These are phyloP conservation scores for Thamnophis sirtalis DNA, from an alignment of 2,113 vertebrate species.

Conservation along the genomic window DNA sequence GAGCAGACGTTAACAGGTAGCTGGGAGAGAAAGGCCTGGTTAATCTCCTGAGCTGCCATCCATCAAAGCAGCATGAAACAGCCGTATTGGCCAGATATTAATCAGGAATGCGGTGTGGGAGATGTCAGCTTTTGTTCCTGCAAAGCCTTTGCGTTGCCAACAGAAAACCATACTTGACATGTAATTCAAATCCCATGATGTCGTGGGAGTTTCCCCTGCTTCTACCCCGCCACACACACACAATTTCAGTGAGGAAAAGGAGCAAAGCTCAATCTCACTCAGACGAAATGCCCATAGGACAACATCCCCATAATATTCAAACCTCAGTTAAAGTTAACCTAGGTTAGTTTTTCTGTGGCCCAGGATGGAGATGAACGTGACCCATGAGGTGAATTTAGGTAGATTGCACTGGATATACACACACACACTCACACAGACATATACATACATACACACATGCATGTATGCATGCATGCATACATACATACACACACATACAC, in stretches of 20 bases:
- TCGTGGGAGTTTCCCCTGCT: neutral
- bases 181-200: constrained; percentile 60
- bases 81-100: constrained; percentile 45
- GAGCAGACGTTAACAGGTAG: constrained; percentile 52
- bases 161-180: constrained; percentile 64
- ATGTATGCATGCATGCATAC: no score
- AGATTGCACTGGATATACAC: no score
- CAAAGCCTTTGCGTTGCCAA: constrained; percentile 53
- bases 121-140: constrained; percentile 53
- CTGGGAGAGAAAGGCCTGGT: constrained; percentile 35
- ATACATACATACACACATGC: no score
- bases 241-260: constrained; percentile 42
- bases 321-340: neutral
- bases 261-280: constrained; percentile 17
- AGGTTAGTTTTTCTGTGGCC: neutral
- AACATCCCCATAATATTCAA: neutral
- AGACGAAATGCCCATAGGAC: neutral
- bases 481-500: no score
- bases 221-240: no score
- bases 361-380: neutral
- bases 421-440: no score
- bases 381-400: neutral
- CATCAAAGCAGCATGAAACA: constrained; percentile 34
- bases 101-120: constrained; percentile 22
- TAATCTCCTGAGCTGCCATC: constrained; percentile 55